Conservation (phyloP, 2,888 invertebrate species). For the Suillia variegata region DNA sequence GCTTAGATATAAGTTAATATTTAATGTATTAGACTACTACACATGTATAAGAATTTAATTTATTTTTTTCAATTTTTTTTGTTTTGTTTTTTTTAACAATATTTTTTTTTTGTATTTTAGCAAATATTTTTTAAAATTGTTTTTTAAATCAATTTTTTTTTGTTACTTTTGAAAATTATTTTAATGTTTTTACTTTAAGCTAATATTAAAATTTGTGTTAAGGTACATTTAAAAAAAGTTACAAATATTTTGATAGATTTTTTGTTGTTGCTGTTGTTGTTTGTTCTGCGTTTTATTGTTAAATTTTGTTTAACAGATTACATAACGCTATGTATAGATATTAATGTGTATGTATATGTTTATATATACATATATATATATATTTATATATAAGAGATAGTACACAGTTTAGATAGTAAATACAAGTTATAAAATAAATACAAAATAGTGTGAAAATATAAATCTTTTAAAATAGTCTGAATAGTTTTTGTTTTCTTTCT, state of each 20-base stretch:
- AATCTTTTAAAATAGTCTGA: constrained; percentile 6
- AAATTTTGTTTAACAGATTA: neutral
- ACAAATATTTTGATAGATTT: constrained; percentile 21
- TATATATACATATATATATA: too few species aligned
- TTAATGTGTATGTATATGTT: neutral
- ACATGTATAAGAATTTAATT: neutral
- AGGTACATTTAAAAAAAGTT: constrained; percentile 31
- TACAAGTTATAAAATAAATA: constrained; percentile 27
- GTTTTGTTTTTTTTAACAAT: neutral
- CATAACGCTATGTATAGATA: neutral
- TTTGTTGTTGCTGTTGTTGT: neutral
- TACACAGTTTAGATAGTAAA: constrained; percentile 12
- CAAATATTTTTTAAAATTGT: neutral
- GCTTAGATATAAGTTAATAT: neutral
- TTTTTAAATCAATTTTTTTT: neutral
- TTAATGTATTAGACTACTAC: neutral
- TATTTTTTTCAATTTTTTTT: neutral
- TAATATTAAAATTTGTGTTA: constrained; percentile 12
- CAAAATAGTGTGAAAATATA: constrained; percentile 22
- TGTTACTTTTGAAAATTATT: neutral
- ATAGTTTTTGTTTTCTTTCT: too few species aligned
- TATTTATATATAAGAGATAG: constrained; percentile 23
- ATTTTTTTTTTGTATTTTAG: neutral
- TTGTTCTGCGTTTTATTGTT: neutral
- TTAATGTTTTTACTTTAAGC: neutral